phyloP scores from a whole-genome alignment of 2,888 invertebrate genomes.

The Drosophila kambysellisi region DNA sequence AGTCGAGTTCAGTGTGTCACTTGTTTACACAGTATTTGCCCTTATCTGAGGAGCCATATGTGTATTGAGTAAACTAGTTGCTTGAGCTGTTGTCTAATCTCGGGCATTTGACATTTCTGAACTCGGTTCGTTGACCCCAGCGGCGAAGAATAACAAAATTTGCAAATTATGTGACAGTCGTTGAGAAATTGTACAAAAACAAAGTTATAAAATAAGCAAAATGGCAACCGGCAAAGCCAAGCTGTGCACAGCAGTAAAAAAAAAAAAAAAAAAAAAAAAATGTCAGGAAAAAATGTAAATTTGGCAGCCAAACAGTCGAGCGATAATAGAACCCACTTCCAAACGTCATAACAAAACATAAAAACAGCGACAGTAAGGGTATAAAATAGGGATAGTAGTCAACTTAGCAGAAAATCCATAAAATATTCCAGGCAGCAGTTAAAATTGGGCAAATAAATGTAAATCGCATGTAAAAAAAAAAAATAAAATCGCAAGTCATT shows the following conservation, averaged over 20 bases:
- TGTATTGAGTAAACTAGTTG: conserved; percentile 46
- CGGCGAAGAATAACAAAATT: conserved; percentile 27
- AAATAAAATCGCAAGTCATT: conserved; percentile 3
- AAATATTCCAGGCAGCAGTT: conserved; percentile 62
- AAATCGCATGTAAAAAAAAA: not conserved
- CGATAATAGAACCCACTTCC: conserved; percentile 53
- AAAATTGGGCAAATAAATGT: conserved; percentile 27
- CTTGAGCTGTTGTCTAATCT: conserved; percentile 36
- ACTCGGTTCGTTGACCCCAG: conserved; percentile 60
- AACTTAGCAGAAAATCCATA: conserved; percentile 35
- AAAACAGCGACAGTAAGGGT: conserved; percentile 23
- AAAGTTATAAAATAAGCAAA: conserved; percentile 69
- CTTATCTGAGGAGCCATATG: conserved; percentile 27
- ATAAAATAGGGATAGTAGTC: not conserved
- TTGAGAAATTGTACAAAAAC: conserved; percentile 67
- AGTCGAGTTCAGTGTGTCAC: not conserved
- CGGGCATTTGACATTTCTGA: conserved; percentile 14
- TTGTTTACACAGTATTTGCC: conserved; percentile 26
- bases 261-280: conserved; percentile 26
- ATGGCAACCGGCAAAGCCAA: conserved; percentile 25
- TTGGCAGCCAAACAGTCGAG: conserved; percentile 40
- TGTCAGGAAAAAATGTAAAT: conserved; percentile 55
- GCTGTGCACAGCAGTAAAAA: conserved; percentile 23
- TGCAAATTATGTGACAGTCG: conserved; percentile 66
- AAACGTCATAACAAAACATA: conserved; percentile 51